Conservation (phyloP, 1,140 invertebrate species). For the Doryteuthis pealeii region DNA sequence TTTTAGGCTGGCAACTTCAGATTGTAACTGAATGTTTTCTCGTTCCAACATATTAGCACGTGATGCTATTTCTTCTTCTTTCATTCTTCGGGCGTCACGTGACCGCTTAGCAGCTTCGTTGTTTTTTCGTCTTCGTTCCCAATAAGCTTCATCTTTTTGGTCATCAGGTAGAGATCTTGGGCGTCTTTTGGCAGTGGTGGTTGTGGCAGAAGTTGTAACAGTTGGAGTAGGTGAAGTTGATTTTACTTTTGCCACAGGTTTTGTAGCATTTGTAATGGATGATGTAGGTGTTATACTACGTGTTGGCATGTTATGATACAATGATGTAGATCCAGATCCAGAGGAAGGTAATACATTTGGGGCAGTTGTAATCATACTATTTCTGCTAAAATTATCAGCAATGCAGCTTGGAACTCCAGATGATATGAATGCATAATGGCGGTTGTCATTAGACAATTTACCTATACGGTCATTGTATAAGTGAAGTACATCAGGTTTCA, state of each 20-base stretch:
- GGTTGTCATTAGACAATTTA: conserved; percentile 16
- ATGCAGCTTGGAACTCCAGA: background rate
- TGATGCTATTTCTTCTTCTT: conserved; percentile 91
- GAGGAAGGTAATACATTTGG: conserved; percentile 8
- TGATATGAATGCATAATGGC: conserved; percentile 15
- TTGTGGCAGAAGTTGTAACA: conserved; percentile 8
- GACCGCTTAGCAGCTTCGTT: conserved; percentile 95
- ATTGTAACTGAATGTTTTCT: conserved; percentile 72
- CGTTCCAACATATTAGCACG: conserved; percentile 82
- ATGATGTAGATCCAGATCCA: background rate
- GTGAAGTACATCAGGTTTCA: conserved; percentile 30
- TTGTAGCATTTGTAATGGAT: conserved; percentile 13
- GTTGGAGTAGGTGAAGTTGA: conserved; percentile 8
- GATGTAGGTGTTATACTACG: background rate
- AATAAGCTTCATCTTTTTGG: conserved; percentile 79
- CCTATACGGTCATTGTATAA: conserved; percentile 35
- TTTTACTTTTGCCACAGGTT: background rate
- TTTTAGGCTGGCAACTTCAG: conserved; percentile 67
- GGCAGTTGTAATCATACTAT: conserved; percentile 7
- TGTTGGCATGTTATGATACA: background rate
- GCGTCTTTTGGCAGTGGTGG: conserved; percentile 8
- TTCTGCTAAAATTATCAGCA: background rate
- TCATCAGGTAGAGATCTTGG: conserved; percentile 48
- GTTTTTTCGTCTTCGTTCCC: conserved; percentile 86
- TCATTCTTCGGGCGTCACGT: conserved; percentile 81